These are phyloP conservation scores for Plectropomus leopardus DNA, from an alignment of 2,113 vertebrate species.

Conservation along the genomic window DNA sequence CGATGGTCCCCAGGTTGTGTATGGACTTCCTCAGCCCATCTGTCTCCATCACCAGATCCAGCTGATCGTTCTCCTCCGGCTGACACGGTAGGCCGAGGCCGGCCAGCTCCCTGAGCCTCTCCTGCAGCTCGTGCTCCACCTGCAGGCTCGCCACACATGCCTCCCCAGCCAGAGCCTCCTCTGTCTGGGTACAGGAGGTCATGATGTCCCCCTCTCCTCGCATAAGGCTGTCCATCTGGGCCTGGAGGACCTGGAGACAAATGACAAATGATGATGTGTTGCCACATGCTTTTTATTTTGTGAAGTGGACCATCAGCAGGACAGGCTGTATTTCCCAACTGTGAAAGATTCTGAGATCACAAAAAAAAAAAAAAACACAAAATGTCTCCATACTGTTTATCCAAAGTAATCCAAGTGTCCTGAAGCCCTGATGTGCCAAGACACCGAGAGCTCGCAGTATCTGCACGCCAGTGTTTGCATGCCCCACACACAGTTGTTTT, in stretches of 20 bases:
- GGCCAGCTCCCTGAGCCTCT: slow-evolving; percentile 88
- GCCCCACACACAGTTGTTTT: too few relatives aligned
- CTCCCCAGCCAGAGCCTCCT: slow-evolving; percentile 91
- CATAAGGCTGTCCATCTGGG: slow-evolving; percentile 91
- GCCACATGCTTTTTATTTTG: neutral
- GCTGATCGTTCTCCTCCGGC: slow-evolving; percentile 95
- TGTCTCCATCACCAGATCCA: slow-evolving; percentile 95
- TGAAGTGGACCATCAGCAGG: neutral
- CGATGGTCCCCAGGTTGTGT: slow-evolving; percentile 95
- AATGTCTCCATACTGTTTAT: too few relatives aligned
- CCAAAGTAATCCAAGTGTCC: too few relatives aligned
- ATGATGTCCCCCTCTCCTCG: slow-evolving; percentile 91
- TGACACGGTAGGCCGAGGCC: slow-evolving; percentile 89
- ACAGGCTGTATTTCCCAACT: too few relatives aligned
- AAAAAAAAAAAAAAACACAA: too few relatives aligned
- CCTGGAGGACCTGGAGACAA: slow-evolving; percentile 90
- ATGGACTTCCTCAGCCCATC: slow-evolving; percentile 96
- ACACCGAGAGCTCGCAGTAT: too few relatives aligned
- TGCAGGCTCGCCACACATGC: slow-evolving; percentile 89
- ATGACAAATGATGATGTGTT: neutral
- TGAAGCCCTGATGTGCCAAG: too few relatives aligned
- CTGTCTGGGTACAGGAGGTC: slow-evolving; percentile 88
- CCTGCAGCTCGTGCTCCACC: slow-evolving; percentile 90
- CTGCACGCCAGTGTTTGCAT: too few relatives aligned
- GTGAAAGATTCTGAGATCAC: neutral